Base-by-base conservation (phyloP, 2,797 vertebrate species). In the Myotis daubentonii region DNA sequence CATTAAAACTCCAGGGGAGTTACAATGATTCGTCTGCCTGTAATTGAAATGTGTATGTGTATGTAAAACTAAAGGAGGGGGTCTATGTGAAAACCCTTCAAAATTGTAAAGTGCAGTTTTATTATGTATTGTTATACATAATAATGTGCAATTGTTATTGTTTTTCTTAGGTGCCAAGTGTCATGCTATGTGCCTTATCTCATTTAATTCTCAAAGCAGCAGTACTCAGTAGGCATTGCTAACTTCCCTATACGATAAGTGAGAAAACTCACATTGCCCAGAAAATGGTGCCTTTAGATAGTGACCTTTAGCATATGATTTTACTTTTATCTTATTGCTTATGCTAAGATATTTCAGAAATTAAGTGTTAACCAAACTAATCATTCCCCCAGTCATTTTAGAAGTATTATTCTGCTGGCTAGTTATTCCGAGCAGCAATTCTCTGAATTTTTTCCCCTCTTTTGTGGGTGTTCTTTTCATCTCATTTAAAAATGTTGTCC, bases 171-270 rank as follows among this genome's bases (percentile, higher is more conserved):
- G 30, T 49, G 5, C 30, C 60, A 80, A 47, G 25, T 20, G 10
- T 30, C 87, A 7, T 79, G 20, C 38, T 66, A 0, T 81, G 16
- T 89, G 8, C 28, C 17, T 86, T 85, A 84, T 84, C 16, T 84
- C 41, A 41, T 75, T 89, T 90, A 74, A 85, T 91, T 94, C 44
- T 94, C 23, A 76, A 79, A 70, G 30, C 19, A 94, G 15, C 30
- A 51, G 3, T 89, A 72, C 76, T 70, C 8, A 3, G 8, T 84
- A 57, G 81, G 4, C n/a, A n/a, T 62, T 87, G 47, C 68, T 91
- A 87, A 66, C 23, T 86, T 8, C 1, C 15, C 5, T 53, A 9
- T 70, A 19, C 6, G 20, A 70, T 80, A 65, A 70, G 51, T 72
- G n/a, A 93, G 68, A 93, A 96, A 62, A 74, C 16, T 87, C n/a